These are phyloP conservation scores for Pogonophryne albipinna DNA, from an alignment of 2,797 vertebrate genomes.

Conservation along the genomic window DNA sequence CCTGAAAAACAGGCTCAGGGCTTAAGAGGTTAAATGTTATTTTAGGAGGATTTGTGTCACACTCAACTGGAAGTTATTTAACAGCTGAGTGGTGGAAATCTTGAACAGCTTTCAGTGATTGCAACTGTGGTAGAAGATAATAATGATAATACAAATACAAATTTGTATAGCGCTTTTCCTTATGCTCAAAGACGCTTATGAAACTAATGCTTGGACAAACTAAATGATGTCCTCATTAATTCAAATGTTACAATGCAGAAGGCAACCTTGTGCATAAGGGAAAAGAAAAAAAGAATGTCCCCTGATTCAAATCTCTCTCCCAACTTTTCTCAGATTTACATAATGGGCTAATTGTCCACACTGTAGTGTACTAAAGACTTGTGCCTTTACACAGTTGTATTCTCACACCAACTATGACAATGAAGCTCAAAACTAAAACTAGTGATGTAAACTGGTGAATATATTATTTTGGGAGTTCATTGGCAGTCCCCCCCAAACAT, in stretches of 20 bases:
- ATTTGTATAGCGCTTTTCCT: too few relatives aligned
- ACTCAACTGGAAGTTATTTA: neutral
- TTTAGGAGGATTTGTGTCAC: neutral
- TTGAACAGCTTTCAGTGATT: neutral
- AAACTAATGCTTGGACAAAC: too few relatives aligned
- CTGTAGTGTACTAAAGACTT: neutral
- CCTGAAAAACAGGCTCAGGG: too few relatives aligned
- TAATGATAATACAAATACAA: too few relatives aligned
- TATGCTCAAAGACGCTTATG: too few relatives aligned
- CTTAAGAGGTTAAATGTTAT: too few relatives aligned
- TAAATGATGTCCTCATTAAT: too few relatives aligned
- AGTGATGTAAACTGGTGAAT: neutral
- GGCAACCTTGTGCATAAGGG: too few relatives aligned
- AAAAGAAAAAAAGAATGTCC: neutral
- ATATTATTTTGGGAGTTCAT: neutral
- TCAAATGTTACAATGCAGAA: too few relatives aligned
- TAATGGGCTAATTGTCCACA: neutral
- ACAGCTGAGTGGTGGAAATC: neutral
- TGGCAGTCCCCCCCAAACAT: neutral
- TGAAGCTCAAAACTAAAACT: neutral
- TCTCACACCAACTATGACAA: too few relatives aligned
- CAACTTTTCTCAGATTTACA: too few relatives aligned
- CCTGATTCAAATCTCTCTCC: neutral
- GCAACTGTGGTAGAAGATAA: neutral
- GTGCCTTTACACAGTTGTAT: neutral